Evolutionary conservation across 1,140 invertebrate genomes (phyloP), one percentile per base, ranked within the genome.

Genomic region (Scaptomyza hsui): DNA sequence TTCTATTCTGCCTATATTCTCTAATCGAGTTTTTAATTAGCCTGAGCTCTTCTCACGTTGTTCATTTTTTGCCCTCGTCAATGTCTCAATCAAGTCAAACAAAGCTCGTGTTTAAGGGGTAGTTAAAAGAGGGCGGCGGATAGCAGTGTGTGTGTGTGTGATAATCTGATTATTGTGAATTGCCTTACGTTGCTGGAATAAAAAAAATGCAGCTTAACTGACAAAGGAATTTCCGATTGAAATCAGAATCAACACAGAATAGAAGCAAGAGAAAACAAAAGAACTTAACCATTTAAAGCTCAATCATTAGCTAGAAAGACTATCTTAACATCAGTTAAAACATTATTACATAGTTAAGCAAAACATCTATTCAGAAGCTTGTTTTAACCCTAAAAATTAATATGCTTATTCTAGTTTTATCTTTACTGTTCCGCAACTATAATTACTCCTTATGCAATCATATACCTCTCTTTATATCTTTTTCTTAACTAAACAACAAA

Each of bases 11-110:
- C 37, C 15, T 19, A 15, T 18, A 9, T 9, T 42, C 35, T 56
- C 52, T 75, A 68, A 85, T 79, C 72, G 81, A 85, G 86, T 73
- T 69, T 72, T 75, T 72, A 75, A 75, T 75, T 75, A 75, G 73
- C 69, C 57, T 51, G 29, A 45, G 52, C 53, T 57, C 41, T 39
- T 21, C 61, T 15, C 24, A 7, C 42, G 19, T 26, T 24, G 29
- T 18, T 60, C 56, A 1, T 6, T 12, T 26, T 18, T 19, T 47
- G 29, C 75, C 75, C 76, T 71, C 59, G 67, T 61, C 77, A 61
- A 59, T 61, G 80, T 67, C 52, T 74, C 62, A 76, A 85, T 76
- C 76, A 76, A 83, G 78, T 78, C 72, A 61, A 62, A 29, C 29
- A 70, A 56, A 13, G 19, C 29, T 57, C 35, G 63, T 73, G 37